Evolutionary conservation across 2,113 vertebrate genomes (phyloP).

Genomic region (Rallus limicola): DNA sequence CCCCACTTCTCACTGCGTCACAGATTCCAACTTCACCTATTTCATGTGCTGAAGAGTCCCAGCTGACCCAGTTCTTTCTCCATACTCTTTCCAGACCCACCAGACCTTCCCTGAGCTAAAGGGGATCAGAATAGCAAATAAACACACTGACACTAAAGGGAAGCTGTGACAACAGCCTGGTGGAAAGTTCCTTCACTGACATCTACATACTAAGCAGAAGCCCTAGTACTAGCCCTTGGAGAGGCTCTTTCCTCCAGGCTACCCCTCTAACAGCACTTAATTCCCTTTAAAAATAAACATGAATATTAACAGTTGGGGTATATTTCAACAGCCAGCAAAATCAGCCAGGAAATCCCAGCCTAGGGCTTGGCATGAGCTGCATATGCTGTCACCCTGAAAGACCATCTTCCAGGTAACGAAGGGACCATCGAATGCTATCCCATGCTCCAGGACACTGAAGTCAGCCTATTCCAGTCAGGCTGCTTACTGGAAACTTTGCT

Average conservation of each 20-base stretch:
- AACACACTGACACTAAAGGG: neutral
- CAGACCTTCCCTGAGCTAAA: neutral
- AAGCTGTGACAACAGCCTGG: neutral
- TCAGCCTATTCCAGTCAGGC: slow-evolving; percentile 25
- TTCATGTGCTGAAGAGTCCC: neutral
- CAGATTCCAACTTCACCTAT: neutral
- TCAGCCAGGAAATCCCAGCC: slow-evolving; percentile 11
- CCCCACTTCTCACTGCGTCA: neutral
- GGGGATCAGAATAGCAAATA: neutral
- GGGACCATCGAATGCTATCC: neutral
- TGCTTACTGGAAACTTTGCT: slow-evolving; percentile 49
- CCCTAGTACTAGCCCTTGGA: neutral
- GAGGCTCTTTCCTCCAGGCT: neutral
- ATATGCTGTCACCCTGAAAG: neutral
- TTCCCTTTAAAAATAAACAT: slow-evolving; percentile 10
- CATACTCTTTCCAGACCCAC: neutral
- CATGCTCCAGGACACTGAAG: slow-evolving; percentile 17
- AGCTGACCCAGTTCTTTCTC: neutral
- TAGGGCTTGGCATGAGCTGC: neutral
- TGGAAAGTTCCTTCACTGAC: slow-evolving; percentile 1
- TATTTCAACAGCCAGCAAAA: neutral
- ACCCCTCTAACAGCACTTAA: slow-evolving; percentile 12
- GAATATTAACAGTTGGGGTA: neutral
- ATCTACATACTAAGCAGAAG: neutral
- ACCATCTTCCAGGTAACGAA: neutral